A percentile compares a stretch with the other conserved stretches of the same genome.
phyloP scores from a whole-genome alignment of 2,888 invertebrate genomes.

The Acholoe squamosa region DNA sequence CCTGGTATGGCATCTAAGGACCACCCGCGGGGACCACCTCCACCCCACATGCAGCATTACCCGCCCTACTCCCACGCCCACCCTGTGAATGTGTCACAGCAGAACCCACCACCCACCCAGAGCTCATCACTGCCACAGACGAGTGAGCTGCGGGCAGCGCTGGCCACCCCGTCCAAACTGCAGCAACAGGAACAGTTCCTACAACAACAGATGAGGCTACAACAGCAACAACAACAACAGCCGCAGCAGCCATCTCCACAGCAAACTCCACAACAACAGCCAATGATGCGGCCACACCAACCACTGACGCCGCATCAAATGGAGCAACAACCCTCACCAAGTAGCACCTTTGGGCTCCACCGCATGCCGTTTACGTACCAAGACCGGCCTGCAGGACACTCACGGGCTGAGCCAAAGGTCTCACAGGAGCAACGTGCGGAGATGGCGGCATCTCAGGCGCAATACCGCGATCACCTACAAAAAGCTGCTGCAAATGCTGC shows the following conservation, averaged over 20 bases:
- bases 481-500: neutral
- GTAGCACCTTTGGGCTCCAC: constrained; percentile 73
- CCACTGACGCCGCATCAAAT: constrained; percentile 76
- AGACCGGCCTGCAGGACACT: constrained; percentile 82
- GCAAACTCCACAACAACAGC: constrained; percentile 46
- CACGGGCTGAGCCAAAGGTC: constrained; percentile 84
- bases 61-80: constrained; percentile 53
- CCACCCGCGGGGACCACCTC: constrained; percentile 36
- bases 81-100: constrained; percentile 62
- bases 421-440: constrained; percentile 86
- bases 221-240: constrained; percentile 72
- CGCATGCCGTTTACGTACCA: constrained; percentile 75
- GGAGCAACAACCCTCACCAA: constrained; percentile 70
- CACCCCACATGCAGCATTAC: constrained; percentile 55
- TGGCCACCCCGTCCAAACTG: constrained; percentile 71
- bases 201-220: constrained; percentile 70
- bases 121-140: constrained; percentile 40
- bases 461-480: neutral
- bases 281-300: constrained; percentile 62
- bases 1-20: constrained; percentile 38
- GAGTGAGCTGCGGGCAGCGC: constrained; percentile 72
- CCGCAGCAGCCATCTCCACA: constrained; percentile 67
- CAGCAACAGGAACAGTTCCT: constrained; percentile 70
- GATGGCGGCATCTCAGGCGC: constrained; percentile 82
- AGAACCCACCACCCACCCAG: constrained; percentile 40